A percentile compares a stretch with the other conserved stretches of the same genome.
Evolutionary conservation across 2,113 vertebrate species (phyloP).

Genomic region (Neomonachus schauinslandi): DNA sequence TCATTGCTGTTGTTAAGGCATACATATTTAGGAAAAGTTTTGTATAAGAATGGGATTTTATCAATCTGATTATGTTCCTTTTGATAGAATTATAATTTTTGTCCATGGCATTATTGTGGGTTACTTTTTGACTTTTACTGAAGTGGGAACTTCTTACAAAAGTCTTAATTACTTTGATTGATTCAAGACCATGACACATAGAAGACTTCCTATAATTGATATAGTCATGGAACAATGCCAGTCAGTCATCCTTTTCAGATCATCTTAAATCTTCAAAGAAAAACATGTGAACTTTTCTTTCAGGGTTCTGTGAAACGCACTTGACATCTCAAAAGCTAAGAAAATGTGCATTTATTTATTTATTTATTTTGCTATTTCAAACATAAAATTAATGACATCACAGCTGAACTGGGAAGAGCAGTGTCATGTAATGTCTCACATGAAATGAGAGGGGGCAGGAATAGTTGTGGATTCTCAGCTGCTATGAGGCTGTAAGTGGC

Average conservation of each 20-base stretch:
- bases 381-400: slow-evolving; percentile 75
- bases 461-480: slow-evolving; percentile 64
- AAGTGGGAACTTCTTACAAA: slow-evolving; percentile 45
- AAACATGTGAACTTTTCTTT: slow-evolving; percentile 23
- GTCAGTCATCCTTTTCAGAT: slow-evolving; percentile 1
- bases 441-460: slow-evolving; percentile 70
- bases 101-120: neutral
- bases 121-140: slow-evolving; percentile 58
- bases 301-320: slow-evolving; percentile 62
- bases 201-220: slow-evolving; percentile 53
- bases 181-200: slow-evolving; percentile 48
- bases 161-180: slow-evolving; percentile 66
- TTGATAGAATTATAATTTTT: neutral
- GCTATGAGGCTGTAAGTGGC: slow-evolving; percentile 79
- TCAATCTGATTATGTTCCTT: neutral
- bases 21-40: neutral
- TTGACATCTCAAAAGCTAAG: slow-evolving; percentile 77
- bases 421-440: slow-evolving; percentile 81
- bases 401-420: slow-evolving; percentile 75
- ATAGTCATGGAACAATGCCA: slow-evolving; percentile 54
- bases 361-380: slow-evolving; percentile 37
- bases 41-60: neutral
- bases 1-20: neutral
- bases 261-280: slow-evolving; percentile 52
- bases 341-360: slow-evolving; percentile 60